These are phyloP conservation scores for Orientallactaga bullata DNA, from an alignment of 2,113 vertebrate species.

Conservation along the genomic window DNA sequence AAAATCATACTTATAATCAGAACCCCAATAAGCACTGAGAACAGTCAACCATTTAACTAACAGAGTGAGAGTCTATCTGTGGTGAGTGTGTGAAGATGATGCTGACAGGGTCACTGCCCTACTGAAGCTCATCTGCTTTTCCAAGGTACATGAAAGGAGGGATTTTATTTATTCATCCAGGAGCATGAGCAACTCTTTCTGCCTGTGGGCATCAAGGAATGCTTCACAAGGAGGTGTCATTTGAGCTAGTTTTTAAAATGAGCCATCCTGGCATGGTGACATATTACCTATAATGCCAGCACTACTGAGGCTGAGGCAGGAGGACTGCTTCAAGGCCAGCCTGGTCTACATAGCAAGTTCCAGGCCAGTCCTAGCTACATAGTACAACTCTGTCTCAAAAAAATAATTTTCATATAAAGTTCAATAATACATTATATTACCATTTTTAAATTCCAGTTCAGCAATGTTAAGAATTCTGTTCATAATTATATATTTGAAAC, in stretches of 20 bases:
- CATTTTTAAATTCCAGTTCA: constrained; percentile 39
- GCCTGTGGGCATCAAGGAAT: constrained; percentile 34
- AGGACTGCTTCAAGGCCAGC: too few species aligned
- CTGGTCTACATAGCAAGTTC: too few species aligned
- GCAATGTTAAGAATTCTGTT: constrained; percentile 51
- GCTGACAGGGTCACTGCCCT: not conserved
- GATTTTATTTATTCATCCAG: not conserved
- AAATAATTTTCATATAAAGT: constrained; percentile 25
- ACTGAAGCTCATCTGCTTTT: not conserved
- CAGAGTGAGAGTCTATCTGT: constrained; percentile 27
- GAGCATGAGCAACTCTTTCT: constrained; percentile 36
- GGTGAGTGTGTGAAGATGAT: constrained; percentile 4
- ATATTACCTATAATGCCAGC: not conserved
- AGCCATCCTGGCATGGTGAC: not conserved
- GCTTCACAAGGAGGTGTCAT: not conserved
- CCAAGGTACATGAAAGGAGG: not conserved
- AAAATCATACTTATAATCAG: not conserved
- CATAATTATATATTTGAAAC: constrained; percentile 44
- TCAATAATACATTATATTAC: not conserved
- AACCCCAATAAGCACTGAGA: constrained; percentile 15
- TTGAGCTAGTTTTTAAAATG: not conserved
- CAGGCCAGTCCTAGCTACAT: not conserved
- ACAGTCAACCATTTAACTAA: constrained; percentile 16
- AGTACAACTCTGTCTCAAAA: not conserved
- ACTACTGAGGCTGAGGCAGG: not conserved